These are phyloP conservation scores for Euwallacea similis DNA, from an alignment of 1,140 invertebrate species.

Conservation along the genomic window DNA sequence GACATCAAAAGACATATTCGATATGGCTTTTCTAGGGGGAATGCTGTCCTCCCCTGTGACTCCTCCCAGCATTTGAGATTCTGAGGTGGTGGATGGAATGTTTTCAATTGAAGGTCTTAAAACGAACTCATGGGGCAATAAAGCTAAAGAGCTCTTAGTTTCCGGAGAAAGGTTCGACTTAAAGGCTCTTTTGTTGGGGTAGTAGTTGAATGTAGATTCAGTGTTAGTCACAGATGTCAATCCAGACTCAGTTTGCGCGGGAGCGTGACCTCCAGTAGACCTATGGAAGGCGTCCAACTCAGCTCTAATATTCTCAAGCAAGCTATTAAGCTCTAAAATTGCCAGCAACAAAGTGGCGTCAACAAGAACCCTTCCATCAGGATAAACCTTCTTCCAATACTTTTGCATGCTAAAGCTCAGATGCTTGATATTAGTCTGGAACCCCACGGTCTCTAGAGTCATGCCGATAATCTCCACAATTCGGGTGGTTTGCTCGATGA, in stretches of 20 bases:
- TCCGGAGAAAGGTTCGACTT: conserved; percentile 1
- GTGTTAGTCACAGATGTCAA: background rate
- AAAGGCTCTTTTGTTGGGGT: conserved; percentile 18
- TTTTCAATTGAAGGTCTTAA: conserved; percentile 14
- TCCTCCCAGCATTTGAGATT: conserved; percentile 4
- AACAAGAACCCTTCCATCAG: conserved; percentile 29
- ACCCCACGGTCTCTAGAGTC: conserved; percentile 2
- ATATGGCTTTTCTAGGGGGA: background rate
- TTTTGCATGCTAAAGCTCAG: conserved; percentile 25
- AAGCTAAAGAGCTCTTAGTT: conserved; percentile 1
- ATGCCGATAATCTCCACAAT: conserved; percentile 6
- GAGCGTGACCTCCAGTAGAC: conserved; percentile 19
- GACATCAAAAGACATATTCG: conserved; percentile 1
- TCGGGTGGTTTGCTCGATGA: background rate
- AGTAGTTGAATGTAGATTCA: background rate
- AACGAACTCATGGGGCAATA: conserved; percentile 18
- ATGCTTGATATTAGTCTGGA: conserved; percentile 3
- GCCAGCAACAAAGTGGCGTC: conserved; percentile 32
- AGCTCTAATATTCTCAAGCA: conserved; percentile 32
- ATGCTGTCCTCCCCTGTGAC: background rate
- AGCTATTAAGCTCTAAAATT: conserved; percentile 35
- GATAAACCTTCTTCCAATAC: conserved; percentile 20
- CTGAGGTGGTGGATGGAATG: conserved; percentile 12
- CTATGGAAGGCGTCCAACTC: conserved; percentile 22
- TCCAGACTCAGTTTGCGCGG: conserved; percentile 30